phyloP scores from a whole-genome alignment of 2,888 invertebrate species.

The Meta bourneti region DNA sequence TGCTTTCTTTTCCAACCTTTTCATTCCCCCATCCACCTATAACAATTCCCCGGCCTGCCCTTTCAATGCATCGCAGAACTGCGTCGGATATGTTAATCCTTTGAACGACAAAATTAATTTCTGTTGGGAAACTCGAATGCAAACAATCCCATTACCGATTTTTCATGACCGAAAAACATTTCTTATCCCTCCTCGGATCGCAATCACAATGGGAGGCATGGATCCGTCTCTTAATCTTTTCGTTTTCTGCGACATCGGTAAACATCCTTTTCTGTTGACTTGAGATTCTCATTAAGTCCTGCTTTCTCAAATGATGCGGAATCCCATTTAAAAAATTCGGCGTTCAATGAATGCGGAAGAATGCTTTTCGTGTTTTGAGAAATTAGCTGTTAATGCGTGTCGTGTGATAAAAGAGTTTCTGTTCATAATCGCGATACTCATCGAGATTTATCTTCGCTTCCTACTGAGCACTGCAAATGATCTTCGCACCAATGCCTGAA shows the following conservation, averaged over 20 bases:
- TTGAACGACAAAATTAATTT: slow-evolving; percentile 50
- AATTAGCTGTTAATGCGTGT: not conserved
- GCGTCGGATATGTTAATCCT: slow-evolving; percentile 22
- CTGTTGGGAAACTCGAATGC: slow-evolving; percentile 33
- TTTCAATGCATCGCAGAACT: not conserved
- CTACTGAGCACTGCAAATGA: no score
- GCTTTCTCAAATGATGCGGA: not conserved
- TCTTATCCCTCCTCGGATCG: slow-evolving; percentile 8
- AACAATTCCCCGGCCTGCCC: slow-evolving; percentile 25
- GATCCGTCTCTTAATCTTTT: slow-evolving; percentile 37
- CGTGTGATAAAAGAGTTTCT: not conserved
- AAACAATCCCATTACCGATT: slow-evolving; percentile 50
- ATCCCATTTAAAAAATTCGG: not conserved
- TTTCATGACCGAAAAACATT: slow-evolving; percentile 47
- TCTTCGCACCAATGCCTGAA: no score
- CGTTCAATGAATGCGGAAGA: not conserved
- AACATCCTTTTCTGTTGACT: slow-evolving; percentile 12
- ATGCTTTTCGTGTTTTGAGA: not conserved
- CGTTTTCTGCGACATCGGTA: slow-evolving; percentile 9
- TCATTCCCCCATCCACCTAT: not conserved
- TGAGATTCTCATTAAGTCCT: not conserved
- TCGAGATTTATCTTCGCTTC: no score
- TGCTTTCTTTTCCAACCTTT: slow-evolving; percentile 53
- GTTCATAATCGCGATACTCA: not conserved
- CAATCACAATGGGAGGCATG: slow-evolving; percentile 13